These are phyloP conservation scores for Drosophila tristis DNA, from an alignment of 1,140 invertebrate genomes.

Conservation along the genomic window DNA sequence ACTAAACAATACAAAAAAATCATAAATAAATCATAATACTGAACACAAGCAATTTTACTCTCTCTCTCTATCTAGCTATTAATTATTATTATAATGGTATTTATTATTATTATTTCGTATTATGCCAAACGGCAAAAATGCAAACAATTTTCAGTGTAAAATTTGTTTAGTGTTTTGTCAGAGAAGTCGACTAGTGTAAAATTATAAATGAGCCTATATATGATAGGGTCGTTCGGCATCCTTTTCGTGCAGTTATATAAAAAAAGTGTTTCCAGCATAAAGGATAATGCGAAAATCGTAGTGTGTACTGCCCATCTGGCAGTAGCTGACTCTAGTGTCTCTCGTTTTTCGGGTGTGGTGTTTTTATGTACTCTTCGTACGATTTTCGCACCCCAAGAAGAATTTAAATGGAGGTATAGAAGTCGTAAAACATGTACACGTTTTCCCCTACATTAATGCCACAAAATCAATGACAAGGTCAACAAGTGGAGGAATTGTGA, in stretches of 20 bases:
- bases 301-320: conserved; percentile 7
- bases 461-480: no score
- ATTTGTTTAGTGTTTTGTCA: conserved; percentile 15
- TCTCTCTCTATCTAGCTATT: conserved; percentile 36
- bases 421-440: conserved; percentile 14
- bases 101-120: conserved; percentile 36
- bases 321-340: neutral
- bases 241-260: no score
- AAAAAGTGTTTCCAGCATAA: no score
- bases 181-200: conserved; percentile 41
- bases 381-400: conserved; percentile 56
- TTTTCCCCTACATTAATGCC: neutral
- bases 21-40: conserved; percentile 69
- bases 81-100: conserved; percentile 24
- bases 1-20: conserved; percentile 40
- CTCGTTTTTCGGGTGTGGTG: neutral
- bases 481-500: no score
- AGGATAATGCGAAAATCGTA: conserved; percentile 64
- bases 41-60: conserved; percentile 68
- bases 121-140: conserved; percentile 46
- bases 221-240: no score
- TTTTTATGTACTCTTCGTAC: conserved; percentile 39
- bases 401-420: neutral
- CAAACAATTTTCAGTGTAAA: conserved; percentile 49
- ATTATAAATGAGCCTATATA: conserved; percentile 44